Conservation (phyloP, 2,113 vertebrate species). For the Hoplias malabaricus region DNA sequence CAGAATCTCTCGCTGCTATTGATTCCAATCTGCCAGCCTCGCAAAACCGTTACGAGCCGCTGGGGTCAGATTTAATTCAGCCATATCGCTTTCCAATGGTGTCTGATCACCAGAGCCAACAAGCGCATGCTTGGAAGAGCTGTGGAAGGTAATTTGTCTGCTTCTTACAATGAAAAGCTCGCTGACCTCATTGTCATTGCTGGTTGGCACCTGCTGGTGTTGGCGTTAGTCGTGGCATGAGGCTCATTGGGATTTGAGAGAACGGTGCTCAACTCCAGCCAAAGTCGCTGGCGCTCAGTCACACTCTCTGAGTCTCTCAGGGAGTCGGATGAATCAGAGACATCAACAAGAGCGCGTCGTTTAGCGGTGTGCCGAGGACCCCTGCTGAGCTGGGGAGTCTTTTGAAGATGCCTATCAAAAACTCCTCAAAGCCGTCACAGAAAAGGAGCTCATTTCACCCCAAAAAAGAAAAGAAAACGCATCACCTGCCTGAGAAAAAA, state of each 20-base stretch:
- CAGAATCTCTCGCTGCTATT: constrained; percentile 1
- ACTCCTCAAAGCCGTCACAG: constrained; percentile 12
- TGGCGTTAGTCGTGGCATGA: neutral
- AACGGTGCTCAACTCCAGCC: neutral
- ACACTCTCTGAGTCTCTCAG: constrained; percentile 9
- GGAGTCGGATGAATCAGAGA: constrained; percentile 31
- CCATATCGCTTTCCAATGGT: constrained; percentile 15
- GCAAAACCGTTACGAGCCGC: constrained; percentile 2
- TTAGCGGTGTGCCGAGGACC: constrained; percentile 6
- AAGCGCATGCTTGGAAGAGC: neutral
- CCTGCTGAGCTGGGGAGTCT: constrained; percentile 3
- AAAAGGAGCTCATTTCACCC: constrained; percentile 37
- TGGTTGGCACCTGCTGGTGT: neutral
- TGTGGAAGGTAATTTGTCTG: constrained; percentile 16
- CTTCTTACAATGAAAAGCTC: constrained; percentile 3
- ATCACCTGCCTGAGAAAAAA: constrained; percentile 16
- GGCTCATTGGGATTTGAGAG: neutral
- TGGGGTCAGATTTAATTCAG: constrained; percentile 32
- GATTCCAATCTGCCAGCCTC: constrained; percentile 13
- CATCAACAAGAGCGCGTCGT: constrained; percentile 27
- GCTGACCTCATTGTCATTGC: constrained; percentile 21
- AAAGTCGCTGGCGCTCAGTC: neutral
- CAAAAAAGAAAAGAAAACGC: neutral
- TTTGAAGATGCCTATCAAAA: constrained; percentile 44
- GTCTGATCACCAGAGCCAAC: constrained; percentile 19